These are phyloP conservation scores for Semibalanus balanoides DNA, from an alignment of 1,140 invertebrate genomes.

Conservation along the genomic window DNA sequence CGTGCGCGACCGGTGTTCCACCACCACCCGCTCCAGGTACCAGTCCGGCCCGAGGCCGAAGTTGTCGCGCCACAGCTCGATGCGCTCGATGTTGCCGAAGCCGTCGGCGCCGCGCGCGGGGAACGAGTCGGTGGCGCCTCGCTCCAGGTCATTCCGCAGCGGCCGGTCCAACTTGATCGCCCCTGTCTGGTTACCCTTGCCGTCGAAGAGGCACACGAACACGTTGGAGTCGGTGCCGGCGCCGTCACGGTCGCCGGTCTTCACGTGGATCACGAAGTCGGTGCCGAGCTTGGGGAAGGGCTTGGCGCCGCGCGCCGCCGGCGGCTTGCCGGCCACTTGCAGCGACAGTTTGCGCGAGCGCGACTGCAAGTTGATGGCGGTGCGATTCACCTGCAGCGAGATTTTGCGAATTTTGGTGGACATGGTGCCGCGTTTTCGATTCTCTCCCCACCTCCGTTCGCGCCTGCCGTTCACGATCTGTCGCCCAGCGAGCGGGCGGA, in stretches of 20 bases:
- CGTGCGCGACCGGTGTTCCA: slow-evolving; percentile 14
- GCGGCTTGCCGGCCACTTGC: neutral
- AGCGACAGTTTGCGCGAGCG: neutral
- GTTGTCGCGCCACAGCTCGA: slow-evolving; percentile 23
- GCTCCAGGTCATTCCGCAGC: slow-evolving; percentile 27
- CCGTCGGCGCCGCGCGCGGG: slow-evolving; percentile 16
- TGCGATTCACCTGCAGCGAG: neutral
- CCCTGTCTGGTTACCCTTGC: slow-evolving; percentile 20
- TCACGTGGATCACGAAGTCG: slow-evolving; percentile 24
- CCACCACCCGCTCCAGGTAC: slow-evolving; percentile 31
- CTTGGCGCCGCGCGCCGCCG: neutral
- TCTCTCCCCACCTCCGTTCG: neutral
- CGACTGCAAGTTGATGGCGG: neutral
- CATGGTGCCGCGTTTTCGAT: neutral
- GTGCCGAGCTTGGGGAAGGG: neutral
- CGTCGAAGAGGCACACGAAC: slow-evolving; percentile 24
- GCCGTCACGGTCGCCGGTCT: slow-evolving; percentile 27
- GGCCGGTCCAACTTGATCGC: slow-evolving; percentile 25
- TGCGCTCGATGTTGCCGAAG: slow-evolving; percentile 14
- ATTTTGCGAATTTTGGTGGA: neutral
- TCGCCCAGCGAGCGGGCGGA: neutral
- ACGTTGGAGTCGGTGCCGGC: slow-evolving; percentile 30
- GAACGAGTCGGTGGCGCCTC: slow-evolving; percentile 19
- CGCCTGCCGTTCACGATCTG: neutral
- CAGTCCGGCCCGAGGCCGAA: slow-evolving; percentile 30